Conservation (phyloP, 2,888 invertebrate genomes). For the Leptinotarsa peninsularis region DNA sequence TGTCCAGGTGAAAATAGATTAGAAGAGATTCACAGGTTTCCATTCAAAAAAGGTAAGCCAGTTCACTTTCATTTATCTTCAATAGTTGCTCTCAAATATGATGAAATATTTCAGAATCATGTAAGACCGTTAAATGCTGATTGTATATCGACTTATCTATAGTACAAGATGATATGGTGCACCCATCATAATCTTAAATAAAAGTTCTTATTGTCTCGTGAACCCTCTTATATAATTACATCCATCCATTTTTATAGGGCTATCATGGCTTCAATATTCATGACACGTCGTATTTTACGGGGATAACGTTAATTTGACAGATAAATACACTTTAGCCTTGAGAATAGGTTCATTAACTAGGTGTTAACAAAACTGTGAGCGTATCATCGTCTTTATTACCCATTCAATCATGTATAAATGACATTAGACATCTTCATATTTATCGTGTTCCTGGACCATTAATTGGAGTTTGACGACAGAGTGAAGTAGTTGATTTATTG, state of each 20-base stretch:
- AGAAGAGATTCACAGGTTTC: too few relatives aligned
- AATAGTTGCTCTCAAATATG: too few relatives aligned
- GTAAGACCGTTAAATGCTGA: too few relatives aligned
- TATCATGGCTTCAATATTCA: not conserved
- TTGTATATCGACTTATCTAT: too few relatives aligned
- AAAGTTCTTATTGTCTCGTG: not conserved
- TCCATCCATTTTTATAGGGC: not conserved
- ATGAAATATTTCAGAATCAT: too few relatives aligned
- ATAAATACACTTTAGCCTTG: not conserved
- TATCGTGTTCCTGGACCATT: not conserved
- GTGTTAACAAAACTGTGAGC: conserved; percentile 11
- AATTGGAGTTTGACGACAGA: not conserved
- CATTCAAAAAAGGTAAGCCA: too few relatives aligned
- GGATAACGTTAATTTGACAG: conserved; percentile 16
- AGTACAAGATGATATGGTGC: too few relatives aligned
- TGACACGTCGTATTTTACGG: not conserved
- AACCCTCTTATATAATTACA: not conserved
- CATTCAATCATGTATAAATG: not conserved
- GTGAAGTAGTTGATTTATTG: not conserved
- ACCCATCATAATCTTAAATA: not conserved
- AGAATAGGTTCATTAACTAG: conserved; percentile 4
- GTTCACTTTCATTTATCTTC: too few relatives aligned
- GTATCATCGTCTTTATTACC: not conserved
- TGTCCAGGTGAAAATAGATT: too few relatives aligned
- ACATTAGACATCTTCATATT: not conserved